These are phyloP conservation scores for Eristalis tenax DNA, from an alignment of 2,888 invertebrate genomes.

Conservation along the genomic window DNA sequence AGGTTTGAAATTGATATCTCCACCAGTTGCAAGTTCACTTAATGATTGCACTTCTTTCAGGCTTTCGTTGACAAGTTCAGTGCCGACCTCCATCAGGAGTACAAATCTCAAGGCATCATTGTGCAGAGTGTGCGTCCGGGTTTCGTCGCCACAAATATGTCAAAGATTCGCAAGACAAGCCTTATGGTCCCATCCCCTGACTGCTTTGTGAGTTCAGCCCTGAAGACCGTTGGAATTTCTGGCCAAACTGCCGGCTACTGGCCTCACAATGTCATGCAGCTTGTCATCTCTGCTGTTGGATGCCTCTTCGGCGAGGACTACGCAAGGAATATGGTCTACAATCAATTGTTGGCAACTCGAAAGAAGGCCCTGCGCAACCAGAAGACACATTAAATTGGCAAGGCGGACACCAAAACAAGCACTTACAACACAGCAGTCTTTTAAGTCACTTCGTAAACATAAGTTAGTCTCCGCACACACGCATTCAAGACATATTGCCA, in stretches of 20 bases:
- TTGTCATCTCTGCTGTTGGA: conserved; percentile 74
- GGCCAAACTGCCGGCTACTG: conserved; percentile 89
- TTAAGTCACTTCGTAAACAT: neutral
- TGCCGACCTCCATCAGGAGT: conserved; percentile 89
- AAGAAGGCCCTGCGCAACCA: conserved; percentile 77
- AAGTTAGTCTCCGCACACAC: neutral
- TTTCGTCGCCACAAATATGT: conserved; percentile 95
- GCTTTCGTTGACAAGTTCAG: conserved; percentile 92
- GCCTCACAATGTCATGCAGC: conserved; percentile 78
- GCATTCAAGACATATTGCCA: neutral
- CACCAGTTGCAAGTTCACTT: neutral
- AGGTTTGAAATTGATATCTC: conserved; percentile 82
- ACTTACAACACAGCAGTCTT: neutral
- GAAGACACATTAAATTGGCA: conserved; percentile 73
- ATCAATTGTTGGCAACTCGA: conserved; percentile 76
- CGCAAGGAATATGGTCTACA: conserved; percentile 77
- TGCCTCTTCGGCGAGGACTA: conserved; percentile 76
- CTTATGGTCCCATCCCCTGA: conserved; percentile 89
- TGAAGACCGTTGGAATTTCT: conserved; percentile 87
- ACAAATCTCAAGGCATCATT: conserved; percentile 86
- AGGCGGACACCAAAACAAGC: neutral
- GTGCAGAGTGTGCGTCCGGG: conserved; percentile 93
- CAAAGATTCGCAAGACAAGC: conserved; percentile 88
- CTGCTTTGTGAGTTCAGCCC: conserved; percentile 87
- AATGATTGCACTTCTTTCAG: conserved; percentile 78